Conservation (phyloP, 2,888 invertebrate genomes). For the Nebria salina region DNA sequence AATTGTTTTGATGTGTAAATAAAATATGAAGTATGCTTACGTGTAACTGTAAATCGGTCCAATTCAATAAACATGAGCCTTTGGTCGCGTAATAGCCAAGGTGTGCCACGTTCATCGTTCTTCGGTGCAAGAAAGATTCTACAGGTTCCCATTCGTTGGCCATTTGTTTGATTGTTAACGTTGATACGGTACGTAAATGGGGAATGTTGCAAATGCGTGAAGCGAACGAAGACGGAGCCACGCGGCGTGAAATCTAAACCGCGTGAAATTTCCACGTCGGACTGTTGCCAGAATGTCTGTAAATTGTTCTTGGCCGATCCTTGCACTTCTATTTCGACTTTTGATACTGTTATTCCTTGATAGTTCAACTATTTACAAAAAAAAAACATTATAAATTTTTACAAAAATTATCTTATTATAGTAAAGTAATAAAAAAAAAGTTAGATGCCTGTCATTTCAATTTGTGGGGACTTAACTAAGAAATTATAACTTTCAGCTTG, state of each 20-base stretch:
- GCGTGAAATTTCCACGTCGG: conserved; percentile 78
- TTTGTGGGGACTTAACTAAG: too few species aligned
- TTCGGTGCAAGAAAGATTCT: conserved; percentile 77
- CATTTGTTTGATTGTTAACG: conserved; percentile 60
- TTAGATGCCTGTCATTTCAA: too few species aligned
- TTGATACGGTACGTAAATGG: conserved; percentile 71
- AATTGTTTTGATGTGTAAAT: not conserved
- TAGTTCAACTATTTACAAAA: conserved; percentile 67
- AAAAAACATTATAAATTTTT: not conserved
- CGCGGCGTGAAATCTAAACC: conserved; percentile 86
- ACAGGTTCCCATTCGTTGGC: conserved; percentile 69
- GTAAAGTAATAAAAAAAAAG: not conserved
- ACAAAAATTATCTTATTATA: not conserved
- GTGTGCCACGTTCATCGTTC: conserved; percentile 69
- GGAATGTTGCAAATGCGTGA: conserved; percentile 82
- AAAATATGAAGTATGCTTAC: conserved; percentile 63
- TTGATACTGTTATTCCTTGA: conserved; percentile 70
- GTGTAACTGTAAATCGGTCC: conserved; percentile 73
- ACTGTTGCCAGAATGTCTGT: conserved; percentile 82
- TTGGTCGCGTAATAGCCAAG: conserved; percentile 71
- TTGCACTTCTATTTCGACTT: conserved; percentile 65
- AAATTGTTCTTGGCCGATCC: conserved; percentile 68
- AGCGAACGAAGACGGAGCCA: conserved; percentile 76
- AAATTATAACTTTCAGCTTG: not conserved
- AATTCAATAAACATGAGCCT: conserved; percentile 75